These are phyloP conservation scores for Conchocele bisecta DNA, from an alignment of 2,888 invertebrate species.

Conservation along the genomic window DNA sequence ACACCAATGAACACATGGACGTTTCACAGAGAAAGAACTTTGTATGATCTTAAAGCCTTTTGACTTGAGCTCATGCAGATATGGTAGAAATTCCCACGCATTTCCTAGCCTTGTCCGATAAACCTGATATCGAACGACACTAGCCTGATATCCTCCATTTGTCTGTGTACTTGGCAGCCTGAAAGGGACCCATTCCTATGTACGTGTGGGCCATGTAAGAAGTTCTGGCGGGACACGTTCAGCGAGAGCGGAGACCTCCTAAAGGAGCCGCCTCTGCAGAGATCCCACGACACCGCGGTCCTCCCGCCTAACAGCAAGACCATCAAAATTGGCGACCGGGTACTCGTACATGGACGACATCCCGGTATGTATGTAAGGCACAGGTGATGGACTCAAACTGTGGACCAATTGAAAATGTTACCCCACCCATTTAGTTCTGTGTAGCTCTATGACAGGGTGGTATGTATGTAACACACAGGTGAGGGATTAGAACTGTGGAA, in stretches of 20 bases:
- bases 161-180: slow-evolving; percentile 47
- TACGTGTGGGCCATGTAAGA: slow-evolving; percentile 76
- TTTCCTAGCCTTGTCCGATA: too few relatives aligned
- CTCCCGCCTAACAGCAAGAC: slow-evolving; percentile 53
- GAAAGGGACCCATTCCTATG: slow-evolving; percentile 77
- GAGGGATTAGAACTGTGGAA: too few relatives aligned
- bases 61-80: neutral
- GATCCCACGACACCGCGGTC: slow-evolving; percentile 65
- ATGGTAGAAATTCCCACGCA: neutral
- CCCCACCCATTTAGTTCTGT: too few relatives aligned
- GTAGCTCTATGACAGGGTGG: too few relatives aligned
- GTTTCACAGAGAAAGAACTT: too few relatives aligned
- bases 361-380: slow-evolving; percentile 58
- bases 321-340: slow-evolving; percentile 73
- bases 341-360: slow-evolving; percentile 67
- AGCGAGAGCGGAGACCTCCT: slow-evolving; percentile 64
- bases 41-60: too few relatives aligned
- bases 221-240: slow-evolving; percentile 74
- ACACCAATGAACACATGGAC: too few relatives aligned
- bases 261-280: slow-evolving; percentile 54
- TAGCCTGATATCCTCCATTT: neutral
- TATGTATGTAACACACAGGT: too few relatives aligned
- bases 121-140: too few relatives aligned
- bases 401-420: too few relatives aligned
- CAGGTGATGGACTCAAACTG: too few relatives aligned